Percentiles rank a stretch among this genome's conserved stretches.
Evolutionary conservation across 2,888 invertebrate species (phyloP).

Genomic region (Callyntrura guangdongensis): DNA sequence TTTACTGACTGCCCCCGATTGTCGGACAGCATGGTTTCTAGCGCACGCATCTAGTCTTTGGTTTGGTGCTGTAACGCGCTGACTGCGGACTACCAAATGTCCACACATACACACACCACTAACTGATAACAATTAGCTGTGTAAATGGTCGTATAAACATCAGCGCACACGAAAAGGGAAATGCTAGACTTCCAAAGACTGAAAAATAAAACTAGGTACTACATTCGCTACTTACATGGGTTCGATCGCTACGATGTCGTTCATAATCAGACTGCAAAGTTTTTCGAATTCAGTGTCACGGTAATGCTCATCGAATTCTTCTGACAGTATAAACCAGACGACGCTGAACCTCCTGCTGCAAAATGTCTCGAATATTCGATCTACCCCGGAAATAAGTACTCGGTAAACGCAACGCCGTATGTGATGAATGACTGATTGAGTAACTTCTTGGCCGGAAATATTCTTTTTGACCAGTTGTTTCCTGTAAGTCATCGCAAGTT

Average conservation of each 20-base stretch:
- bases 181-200: neutral
- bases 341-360: constrained; percentile 63
- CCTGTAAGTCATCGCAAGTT: neutral
- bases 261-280: constrained; percentile 72
- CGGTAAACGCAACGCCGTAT: constrained; percentile 70
- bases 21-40: too few relatives aligned
- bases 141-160: too few relatives aligned
- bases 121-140: too few relatives aligned
- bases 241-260: constrained; percentile 69
- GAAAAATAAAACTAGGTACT: neutral
- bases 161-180: too few relatives aligned
- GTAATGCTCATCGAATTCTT: constrained; percentile 70
- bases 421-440: constrained; percentile 66
- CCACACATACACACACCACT: too few relatives aligned
- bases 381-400: constrained; percentile 67
- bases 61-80: too few relatives aligned
- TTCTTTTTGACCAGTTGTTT: constrained; percentile 71
- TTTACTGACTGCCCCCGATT: too few relatives aligned
- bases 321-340: constrained; percentile 67
- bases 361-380: constrained; percentile 72
- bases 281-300: constrained; percentile 67
- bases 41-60: too few relatives aligned
- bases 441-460: constrained; percentile 65
- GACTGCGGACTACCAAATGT: too few relatives aligned
- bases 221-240: constrained; percentile 62